These are phyloP conservation scores for Drosophila pruinosa DNA, from an alignment of 1,140 invertebrate species.

Conservation along the genomic window DNA sequence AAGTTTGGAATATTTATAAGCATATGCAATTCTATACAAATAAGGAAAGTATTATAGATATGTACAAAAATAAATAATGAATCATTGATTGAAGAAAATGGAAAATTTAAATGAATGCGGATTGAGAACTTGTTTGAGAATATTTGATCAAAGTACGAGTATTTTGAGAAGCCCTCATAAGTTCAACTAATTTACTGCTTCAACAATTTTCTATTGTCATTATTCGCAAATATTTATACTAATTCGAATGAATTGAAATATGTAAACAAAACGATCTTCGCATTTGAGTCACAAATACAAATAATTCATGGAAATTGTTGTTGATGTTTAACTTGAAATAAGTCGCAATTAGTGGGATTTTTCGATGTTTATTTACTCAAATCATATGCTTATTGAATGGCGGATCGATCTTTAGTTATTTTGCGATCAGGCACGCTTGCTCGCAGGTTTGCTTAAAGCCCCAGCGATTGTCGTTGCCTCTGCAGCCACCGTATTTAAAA, in stretches of 20 bases:
- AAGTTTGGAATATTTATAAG: background rate
- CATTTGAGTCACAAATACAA: background rate
- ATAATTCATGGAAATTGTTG: background rate
- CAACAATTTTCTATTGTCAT: background rate
- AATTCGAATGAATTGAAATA: background rate
- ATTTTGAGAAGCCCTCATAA: background rate
- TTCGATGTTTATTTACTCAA: constrained; percentile 9
- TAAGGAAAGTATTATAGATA: too few relatives aligned
- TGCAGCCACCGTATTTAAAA: constrained; percentile 92
- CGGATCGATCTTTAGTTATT: constrained; percentile 18
- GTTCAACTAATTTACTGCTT: background rate
- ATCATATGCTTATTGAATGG: background rate
- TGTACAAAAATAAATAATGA: too few relatives aligned
- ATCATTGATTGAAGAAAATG: too few relatives aligned
- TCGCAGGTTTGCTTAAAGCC: constrained; percentile 87
- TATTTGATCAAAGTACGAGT: too few relatives aligned
- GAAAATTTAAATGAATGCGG: too few relatives aligned
- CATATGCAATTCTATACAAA: too few relatives aligned
- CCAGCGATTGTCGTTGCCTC: constrained; percentile 92
- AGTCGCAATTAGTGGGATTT: background rate
- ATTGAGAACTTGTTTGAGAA: too few relatives aligned
- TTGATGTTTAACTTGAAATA: background rate
- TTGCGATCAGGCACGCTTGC: constrained; percentile 84
- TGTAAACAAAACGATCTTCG: background rate
- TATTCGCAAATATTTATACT: background rate